Conservation (phyloP, 2,888 invertebrate genomes). For the Aphrophora alni region DNA sequence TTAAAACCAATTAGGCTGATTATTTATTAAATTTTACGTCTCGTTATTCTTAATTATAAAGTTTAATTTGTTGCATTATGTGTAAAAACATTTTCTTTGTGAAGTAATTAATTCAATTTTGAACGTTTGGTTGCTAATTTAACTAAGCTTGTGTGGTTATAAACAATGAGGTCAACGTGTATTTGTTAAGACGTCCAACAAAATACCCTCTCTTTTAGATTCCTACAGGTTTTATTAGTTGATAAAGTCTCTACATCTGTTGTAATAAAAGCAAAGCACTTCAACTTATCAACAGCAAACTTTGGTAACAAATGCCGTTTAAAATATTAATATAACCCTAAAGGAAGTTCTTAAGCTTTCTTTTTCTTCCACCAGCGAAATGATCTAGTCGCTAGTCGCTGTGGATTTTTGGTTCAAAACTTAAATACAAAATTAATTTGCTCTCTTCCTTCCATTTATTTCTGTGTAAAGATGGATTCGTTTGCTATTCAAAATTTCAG, state of each 20-base stretch:
- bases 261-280: not conserved
- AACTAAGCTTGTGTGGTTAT: not conserved
- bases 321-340: not conserved
- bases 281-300: not conserved
- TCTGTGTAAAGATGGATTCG: too few species aligned
- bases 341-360: not conserved
- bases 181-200: not conserved
- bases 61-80: not conserved
- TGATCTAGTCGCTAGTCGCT: not conserved
- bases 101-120: not conserved
- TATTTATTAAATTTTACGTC: not conserved
- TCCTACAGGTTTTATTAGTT: not conserved
- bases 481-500: too few species aligned
- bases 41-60: not conserved
- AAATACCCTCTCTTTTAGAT: not conserved
- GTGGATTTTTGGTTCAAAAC: too few species aligned
- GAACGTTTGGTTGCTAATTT: not conserved
- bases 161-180: not conserved
- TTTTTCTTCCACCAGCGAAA: not conserved
- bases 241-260: not conserved
- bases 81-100: not conserved
- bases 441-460: too few species aligned
- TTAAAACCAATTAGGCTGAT: not conserved
- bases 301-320: not conserved
- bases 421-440: too few species aligned